phyloP scores from a whole-genome alignment of 2,888 invertebrate species.

The Eupeodes latifasciatus region DNA sequence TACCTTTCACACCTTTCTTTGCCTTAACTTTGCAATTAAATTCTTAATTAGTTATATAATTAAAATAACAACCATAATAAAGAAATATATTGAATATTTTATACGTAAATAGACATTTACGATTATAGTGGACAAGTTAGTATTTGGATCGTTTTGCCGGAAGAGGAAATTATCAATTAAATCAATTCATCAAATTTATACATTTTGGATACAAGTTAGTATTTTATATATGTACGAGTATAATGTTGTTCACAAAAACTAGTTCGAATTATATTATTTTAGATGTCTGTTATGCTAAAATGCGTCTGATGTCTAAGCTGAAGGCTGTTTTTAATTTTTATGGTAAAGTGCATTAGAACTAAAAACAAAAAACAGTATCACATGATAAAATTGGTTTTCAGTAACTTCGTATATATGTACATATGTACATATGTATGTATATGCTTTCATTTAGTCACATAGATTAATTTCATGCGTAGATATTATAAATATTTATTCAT shows the following conservation, averaged over 20 bases:
- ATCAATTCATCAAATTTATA: slow-evolving; percentile 16
- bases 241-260: slow-evolving; percentile 27
- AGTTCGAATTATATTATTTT: slow-evolving; percentile 14
- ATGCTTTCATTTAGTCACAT: no score
- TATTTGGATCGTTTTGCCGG: slow-evolving; percentile 35
- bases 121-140: background rate
- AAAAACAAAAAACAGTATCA: background rate
- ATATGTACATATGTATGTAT: no score
- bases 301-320: slow-evolving; percentile 3
- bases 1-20: background rate
- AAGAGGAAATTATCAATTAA: slow-evolving; percentile 54
- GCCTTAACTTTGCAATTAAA: background rate
- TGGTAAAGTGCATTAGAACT: background rate
- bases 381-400: slow-evolving; percentile 2
- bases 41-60: background rate
- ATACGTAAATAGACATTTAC: background rate
- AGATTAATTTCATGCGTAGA: no score
- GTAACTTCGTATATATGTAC: no score
- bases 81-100: background rate
- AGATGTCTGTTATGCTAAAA: background rate
- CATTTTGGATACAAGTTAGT: slow-evolving; percentile 11
- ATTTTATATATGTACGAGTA: no score
- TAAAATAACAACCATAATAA: background rate
- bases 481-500: no score
- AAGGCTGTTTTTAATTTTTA: background rate